Conservation (phyloP, 2,888 invertebrate genomes). For the Euclidia mi region DNA sequence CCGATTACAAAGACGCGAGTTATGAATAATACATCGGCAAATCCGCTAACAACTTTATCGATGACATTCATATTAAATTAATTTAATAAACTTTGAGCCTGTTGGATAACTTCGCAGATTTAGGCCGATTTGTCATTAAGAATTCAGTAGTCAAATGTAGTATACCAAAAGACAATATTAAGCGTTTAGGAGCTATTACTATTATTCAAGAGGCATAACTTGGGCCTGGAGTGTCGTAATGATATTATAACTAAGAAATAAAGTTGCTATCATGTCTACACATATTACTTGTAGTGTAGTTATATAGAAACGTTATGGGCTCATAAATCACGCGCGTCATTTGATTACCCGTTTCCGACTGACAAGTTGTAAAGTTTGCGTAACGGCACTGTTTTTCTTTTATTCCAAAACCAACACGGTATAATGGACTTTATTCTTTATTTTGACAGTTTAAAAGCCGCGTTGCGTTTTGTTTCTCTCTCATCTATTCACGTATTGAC, state of each 20-base stretch:
- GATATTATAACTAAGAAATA: neutral
- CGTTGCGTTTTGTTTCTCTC: conserved; percentile 15
- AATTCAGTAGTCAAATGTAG: too few relatives aligned
- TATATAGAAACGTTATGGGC: neutral
- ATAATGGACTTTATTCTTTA: conserved; percentile 31
- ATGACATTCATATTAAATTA: conserved; percentile 37
- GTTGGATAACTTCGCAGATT: neutral
- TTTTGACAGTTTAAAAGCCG: conserved; percentile 50
- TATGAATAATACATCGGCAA: conserved; percentile 61
- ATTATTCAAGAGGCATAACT: too few relatives aligned
- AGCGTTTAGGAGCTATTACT: too few relatives aligned
- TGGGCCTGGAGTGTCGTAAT: too few relatives aligned
- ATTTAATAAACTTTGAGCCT: conserved; percentile 18
- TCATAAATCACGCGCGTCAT: conserved; percentile 31
- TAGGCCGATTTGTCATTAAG: neutral
- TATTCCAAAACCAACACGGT: conserved; percentile 18
- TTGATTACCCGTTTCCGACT: conserved; percentile 32
- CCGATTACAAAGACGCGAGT: conserved; percentile 54
- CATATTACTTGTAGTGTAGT: too few relatives aligned
- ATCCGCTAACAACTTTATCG: conserved; percentile 28
- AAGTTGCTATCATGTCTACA: neutral
- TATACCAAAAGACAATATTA: too few relatives aligned
- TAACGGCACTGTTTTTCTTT: conserved; percentile 32
- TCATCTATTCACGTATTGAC: conserved; percentile 20
- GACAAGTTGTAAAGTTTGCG: conserved; percentile 35